phyloP scores from a whole-genome alignment of 2,888 invertebrate species.

The Norana najaformis region DNA sequence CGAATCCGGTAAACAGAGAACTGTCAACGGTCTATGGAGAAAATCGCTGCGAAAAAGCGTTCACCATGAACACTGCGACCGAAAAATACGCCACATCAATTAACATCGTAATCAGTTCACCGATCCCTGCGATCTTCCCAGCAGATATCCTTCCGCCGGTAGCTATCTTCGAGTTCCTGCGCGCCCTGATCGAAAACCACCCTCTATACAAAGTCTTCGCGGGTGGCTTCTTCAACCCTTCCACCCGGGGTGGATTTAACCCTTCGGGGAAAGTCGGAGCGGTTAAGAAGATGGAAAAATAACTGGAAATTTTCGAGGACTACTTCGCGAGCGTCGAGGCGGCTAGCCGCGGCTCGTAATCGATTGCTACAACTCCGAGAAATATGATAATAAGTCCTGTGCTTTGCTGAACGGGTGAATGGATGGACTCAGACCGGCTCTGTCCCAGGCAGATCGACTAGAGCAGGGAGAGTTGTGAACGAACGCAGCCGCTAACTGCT shows the following conservation, averaged over 20 bases:
- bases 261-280: neutral
- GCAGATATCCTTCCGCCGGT: neutral
- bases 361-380: neutral
- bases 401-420: neutral
- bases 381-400: neutral
- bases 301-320: neutral
- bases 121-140: neutral
- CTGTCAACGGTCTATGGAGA: neutral
- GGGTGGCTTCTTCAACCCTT: neutral
- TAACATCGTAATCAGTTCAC: conserved; percentile 15
- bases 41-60: no score
- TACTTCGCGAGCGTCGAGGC: neutral
- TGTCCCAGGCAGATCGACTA: neutral
- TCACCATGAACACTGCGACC: neutral
- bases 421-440: neutral
- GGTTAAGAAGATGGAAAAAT: neutral
- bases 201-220: neutral
- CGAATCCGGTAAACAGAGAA: neutral
- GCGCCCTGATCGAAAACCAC: neutral
- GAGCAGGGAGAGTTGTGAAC: neutral
- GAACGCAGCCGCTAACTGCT: neutral
- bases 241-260: neutral
- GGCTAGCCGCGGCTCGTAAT: neutral
- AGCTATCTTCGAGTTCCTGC: neutral
- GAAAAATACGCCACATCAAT: conserved; percentile 16